Base-by-base conservation (phyloP, 2,888 invertebrate species). In the Drosophila tripunctata region DNA sequence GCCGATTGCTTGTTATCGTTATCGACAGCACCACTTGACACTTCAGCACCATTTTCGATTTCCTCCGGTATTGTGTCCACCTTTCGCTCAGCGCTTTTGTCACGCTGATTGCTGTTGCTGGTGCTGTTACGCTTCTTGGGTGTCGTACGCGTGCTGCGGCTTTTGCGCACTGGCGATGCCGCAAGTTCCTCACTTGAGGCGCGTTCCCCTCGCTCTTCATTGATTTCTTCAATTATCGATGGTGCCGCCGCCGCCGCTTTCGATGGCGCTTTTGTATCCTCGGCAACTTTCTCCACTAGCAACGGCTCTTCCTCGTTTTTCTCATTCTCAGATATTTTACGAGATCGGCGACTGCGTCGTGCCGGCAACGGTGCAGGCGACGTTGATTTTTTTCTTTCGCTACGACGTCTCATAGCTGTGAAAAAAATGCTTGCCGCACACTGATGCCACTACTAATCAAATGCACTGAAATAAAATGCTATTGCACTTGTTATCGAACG, bases 331-430 rank as follows among this genome's bases (percentile, higher is more conserved):
- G 84, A 82, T 30, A 83, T 51, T 66, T 86, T 86, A 8, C 80
- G 85, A 24, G 88, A 87, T 47, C 90, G 83, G 12, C 90, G 87
- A 60, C 80, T 87, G 8, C 89, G 71, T 17, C 90, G 89, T 54
- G 78, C 75, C 86, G 87, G 86, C 74, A 88, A 68, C 45, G 91
- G 90, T 69, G 95, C 95, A 36, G 94, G 94, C 43, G 95, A 93
- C 85, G 93, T 75, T 54, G 93, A 91, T 90, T 95, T 94, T 89
- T 94, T 94, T 88, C 93, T 93, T 90, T 93, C 94, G 92, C 93
- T 95, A 92, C 95, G 95, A 79, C 95, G 95, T 90, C 95, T 94
- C 96, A 96, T 96, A 45, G 76, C 68, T 66, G 55, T 67, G 47
- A 43, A 52, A 65, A 51, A 61, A 67, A 58, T 45, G 51, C 38